phyloP scores from a whole-genome alignment of 2,888 invertebrate genomes.

The Nymphalis c-album region DNA sequence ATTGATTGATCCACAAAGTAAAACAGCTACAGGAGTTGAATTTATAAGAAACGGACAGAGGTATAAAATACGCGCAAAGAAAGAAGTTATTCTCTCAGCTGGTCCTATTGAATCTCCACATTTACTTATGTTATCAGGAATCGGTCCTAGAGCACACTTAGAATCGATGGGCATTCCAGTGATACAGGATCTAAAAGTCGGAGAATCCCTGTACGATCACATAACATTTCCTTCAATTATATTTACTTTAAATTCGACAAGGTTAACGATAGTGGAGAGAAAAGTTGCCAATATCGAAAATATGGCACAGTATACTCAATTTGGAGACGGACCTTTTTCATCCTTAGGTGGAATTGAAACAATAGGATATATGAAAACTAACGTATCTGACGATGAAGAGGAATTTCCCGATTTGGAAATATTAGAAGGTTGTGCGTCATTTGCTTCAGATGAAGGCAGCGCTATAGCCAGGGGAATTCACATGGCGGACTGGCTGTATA shows the following conservation, averaged over 20 bases:
- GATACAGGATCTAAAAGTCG: conserved; percentile 84
- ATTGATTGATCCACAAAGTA: conserved; percentile 79
- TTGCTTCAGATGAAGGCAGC: conserved; percentile 79
- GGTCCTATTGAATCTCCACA: conserved; percentile 92
- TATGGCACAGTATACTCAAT: conserved; percentile 60
- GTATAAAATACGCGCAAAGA: conserved; percentile 65
- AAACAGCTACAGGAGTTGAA: conserved; percentile 65
- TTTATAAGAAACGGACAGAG: conserved; percentile 70
- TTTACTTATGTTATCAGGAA: conserved; percentile 84
- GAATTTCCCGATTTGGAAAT: conserved; percentile 85
- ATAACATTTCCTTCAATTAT: conserved; percentile 81
- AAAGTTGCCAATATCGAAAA: conserved; percentile 57
- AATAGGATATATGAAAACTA: conserved; percentile 82
- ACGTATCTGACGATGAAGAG: conserved; percentile 74
- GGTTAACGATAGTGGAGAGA: conserved; percentile 55
- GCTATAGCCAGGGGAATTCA: conserved; percentile 66
- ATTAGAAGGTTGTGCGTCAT: conserved; percentile 80
- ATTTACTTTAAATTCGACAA: conserved; percentile 76
- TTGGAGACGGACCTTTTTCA: conserved; percentile 79
- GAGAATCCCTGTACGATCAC: conserved; percentile 85
- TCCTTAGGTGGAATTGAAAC: conserved; percentile 81
- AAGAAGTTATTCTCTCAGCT: conserved; percentile 83
- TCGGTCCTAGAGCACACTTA: conserved; percentile 84
- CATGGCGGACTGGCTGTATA: conserved; percentile 67
- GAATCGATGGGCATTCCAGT: conserved; percentile 81